A percentile compares a stretch with the other conserved stretches of the same genome.
Conservation (phyloP, 2,888 invertebrate genomes). For the Spilarctia lutea region DNA sequence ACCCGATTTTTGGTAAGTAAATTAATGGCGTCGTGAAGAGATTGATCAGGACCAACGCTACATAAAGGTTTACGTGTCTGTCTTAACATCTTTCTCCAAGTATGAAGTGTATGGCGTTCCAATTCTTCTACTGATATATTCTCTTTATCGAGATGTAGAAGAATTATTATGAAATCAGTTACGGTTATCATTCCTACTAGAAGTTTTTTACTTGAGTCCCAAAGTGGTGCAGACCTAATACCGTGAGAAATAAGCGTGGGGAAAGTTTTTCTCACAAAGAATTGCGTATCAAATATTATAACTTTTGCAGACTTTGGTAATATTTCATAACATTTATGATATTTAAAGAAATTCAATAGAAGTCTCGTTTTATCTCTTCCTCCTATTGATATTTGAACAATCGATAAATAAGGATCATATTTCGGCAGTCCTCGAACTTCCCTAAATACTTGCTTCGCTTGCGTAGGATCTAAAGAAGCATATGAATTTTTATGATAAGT, state of each 20-base stretch:
- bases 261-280: slow-evolving; percentile 81
- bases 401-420: slow-evolving; percentile 83
- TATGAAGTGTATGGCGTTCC: slow-evolving; percentile 79
- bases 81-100: slow-evolving; percentile 80
- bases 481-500: slow-evolving; percentile 84
- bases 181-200: slow-evolving; percentile 84
- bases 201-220: slow-evolving; percentile 80
- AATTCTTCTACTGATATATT: slow-evolving; percentile 79
- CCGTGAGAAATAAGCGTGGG: slow-evolving; percentile 82
- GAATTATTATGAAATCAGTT: slow-evolving; percentile 81
- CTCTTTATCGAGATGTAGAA: slow-evolving; percentile 76
- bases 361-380: slow-evolving; percentile 82
- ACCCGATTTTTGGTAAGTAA: slow-evolving; percentile 78
- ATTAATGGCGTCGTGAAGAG: slow-evolving; percentile 82
- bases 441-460: slow-evolving; percentile 82
- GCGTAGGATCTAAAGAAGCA: slow-evolving; percentile 79
- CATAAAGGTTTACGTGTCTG: slow-evolving; percentile 76
- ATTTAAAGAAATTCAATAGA: slow-evolving; percentile 82
- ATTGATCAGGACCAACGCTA: slow-evolving; percentile 78
- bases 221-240: slow-evolving; percentile 81
- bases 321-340: slow-evolving; percentile 84
- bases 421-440: slow-evolving; percentile 82
- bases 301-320: slow-evolving; percentile 84
- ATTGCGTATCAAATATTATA: slow-evolving; percentile 83
- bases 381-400: slow-evolving; percentile 83